These are phyloP conservation scores for Sitta europaea DNA, from an alignment of 2,113 vertebrate species.

Conservation along the genomic window DNA sequence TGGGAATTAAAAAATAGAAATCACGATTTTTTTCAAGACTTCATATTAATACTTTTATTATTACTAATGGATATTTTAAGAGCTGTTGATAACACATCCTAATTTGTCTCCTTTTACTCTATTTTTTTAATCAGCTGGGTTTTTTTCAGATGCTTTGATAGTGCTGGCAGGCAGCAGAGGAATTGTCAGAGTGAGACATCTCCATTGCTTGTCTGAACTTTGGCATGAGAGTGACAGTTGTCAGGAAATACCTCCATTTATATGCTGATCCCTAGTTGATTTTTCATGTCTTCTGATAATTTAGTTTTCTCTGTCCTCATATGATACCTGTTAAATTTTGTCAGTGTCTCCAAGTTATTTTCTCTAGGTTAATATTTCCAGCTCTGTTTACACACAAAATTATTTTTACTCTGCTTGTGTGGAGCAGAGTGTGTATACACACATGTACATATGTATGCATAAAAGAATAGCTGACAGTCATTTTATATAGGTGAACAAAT, in stretches of 20 bases:
- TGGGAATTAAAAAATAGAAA: background rate
- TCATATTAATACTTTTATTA: background rate
- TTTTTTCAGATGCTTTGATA: background rate
- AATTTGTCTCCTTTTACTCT: background rate
- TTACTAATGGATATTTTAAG: background rate
- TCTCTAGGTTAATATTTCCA: background rate
- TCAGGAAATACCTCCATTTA: background rate
- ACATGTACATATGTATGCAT: background rate
- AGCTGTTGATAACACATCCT: background rate
- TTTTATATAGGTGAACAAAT: background rate
- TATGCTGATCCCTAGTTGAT: background rate
- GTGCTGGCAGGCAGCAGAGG: background rate
- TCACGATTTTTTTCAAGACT: background rate
- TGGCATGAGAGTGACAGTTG: background rate
- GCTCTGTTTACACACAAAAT: background rate
- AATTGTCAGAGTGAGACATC: background rate
- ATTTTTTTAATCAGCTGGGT: background rate
- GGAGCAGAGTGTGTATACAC: background rate
- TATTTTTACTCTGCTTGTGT: background rate
- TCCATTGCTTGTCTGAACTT: background rate
- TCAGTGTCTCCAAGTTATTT: background rate
- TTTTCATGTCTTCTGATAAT: background rate
- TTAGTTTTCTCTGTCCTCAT: background rate
- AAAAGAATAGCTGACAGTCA: background rate
- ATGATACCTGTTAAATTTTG: background rate